Base-by-base conservation (phyloP, 2,113 vertebrate genomes). In the Motacilla alba region DNA sequence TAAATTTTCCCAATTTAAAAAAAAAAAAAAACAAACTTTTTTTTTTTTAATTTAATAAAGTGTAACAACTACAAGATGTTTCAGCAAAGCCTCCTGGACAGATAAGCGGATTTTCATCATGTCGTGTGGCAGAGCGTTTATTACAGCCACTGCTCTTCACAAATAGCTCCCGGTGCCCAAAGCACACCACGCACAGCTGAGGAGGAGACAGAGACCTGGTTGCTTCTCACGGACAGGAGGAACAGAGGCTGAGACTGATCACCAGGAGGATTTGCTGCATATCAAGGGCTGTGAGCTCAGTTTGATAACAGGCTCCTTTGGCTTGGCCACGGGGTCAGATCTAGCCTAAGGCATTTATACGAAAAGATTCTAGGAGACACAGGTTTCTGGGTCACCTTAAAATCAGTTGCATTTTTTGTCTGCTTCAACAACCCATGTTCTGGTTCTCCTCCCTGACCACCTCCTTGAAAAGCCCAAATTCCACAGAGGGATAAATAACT, bases 91-190 rank as follows among this genome's bases (percentile, higher is more conserved):
- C 97, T 97, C 94, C 96, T 97, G 94, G 55, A 98, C 96, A 97
- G 97, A 98, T 98, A 98, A 98, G 98, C 52, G 52, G 97, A 98
- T 98, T 98, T 98, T 95, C 97, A 97, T 24, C 23, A 24, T 49
- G 47, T 94, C 72, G 88, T 15, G 7, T 95, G 94, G 97, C 95
- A 96, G 92, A 2, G 10, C 83, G 81, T 97, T 97, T 95, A 92
- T 96, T 95, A 93, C 55, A 96, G 96, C 93, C 97, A 66, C 93
- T 86, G 95, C 89, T 89, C 96, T 81, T 96, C 23, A 30, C 59
- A 94, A 91, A 93, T 64, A 81, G 68, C 33, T 88, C 79, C 73
- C 63, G 41, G 39, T 35, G 27, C 75, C 94, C 83, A 49, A 69
- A 95, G 93, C 52, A 87, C 75, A 63, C 58, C 27, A 84, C 7